Base-by-base conservation (phyloP, 2,888 invertebrate genomes). In the Pogonocherus hispidulus region DNA sequence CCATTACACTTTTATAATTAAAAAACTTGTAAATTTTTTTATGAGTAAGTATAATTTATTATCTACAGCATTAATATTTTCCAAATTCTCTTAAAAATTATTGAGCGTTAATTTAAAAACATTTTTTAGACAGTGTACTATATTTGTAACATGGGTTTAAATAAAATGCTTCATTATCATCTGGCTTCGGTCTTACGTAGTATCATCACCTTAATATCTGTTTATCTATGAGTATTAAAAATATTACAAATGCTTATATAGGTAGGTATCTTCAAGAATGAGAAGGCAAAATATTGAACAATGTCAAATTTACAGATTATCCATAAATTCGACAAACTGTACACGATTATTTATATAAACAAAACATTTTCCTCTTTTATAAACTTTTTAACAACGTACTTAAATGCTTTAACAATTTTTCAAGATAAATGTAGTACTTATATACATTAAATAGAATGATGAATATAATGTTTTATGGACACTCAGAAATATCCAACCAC, bases 281-380 rank as follows among this genome's bases (percentile, higher is more conserved):
- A 77, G 77, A 79, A 78, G 77, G 78, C 78, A 78, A 78, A 79
- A 77, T 74, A 71, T 79, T 75, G 78, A 78, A 77, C 77, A 69
- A 75, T 66, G 76, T 79, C 70, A 76, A 75, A 75, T 71, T 67
- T 65, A 65, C 67, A 73, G 70, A 66, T 75, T 69, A 72, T 66
- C 67, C 68, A 72, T 71, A 73, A 76, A 73, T 71, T 75, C 72
- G 74, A 69, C 73, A 76, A 78, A 76, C 69, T 75, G 66, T 72
- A 72, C 70, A 77, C 62, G 70, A 71, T 70, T 69, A 64, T 52
- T 52, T 52, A 62, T 67, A 56, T 63, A 74, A 70, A 74, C 67
- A 59, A 74, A 76, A 71, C 57, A 67, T 71, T 64, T 72, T 68
- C 65, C 54, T 72, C 70, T 52, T 69, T 69, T 65, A 22, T 65